Evolutionary conservation across 2,113 vertebrate species (phyloP).

Genomic region (Benitochromis conjunctus): DNA sequence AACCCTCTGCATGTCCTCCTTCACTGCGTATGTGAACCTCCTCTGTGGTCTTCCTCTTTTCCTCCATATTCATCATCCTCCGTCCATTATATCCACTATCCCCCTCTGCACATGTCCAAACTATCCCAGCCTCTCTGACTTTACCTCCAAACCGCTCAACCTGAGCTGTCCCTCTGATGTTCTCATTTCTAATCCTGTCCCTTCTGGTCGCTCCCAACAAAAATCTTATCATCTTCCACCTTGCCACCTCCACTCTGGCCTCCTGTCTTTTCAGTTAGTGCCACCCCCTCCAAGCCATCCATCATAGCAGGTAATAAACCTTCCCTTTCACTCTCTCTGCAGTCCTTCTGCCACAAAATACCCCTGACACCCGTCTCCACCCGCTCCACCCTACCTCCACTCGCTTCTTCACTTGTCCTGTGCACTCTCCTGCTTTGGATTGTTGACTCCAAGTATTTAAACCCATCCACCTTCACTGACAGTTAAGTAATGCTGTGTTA

Average conservation of each 20-base stretch:
- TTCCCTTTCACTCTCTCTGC: neutral
- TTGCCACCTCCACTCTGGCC: neutral
- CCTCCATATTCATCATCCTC: neutral
- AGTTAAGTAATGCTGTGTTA: neutral
- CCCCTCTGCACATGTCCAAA: neutral
- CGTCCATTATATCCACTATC: neutral
- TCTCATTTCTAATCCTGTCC: neutral
- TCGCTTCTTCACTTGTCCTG: neutral
- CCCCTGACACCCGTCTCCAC: neutral
- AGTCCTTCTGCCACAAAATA: neutral
- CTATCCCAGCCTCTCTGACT: neutral
- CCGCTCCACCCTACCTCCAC: neutral
- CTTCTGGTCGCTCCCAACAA: neutral
- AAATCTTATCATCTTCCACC: neutral
- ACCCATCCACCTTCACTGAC: neutral
- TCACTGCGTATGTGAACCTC: neutral
- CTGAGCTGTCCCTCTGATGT: neutral
- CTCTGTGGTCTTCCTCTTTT: neutral
- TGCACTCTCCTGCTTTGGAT: neutral
- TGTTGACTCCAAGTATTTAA: neutral
- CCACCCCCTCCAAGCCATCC: neutral
- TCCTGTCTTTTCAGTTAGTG: neutral
- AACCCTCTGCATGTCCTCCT: neutral
- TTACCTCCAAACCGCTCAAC: neutral
- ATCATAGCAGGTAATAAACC: neutral